phyloP scores from a whole-genome alignment of 2,113 vertebrate species.

The Macheiramphus alcinus region DNA sequence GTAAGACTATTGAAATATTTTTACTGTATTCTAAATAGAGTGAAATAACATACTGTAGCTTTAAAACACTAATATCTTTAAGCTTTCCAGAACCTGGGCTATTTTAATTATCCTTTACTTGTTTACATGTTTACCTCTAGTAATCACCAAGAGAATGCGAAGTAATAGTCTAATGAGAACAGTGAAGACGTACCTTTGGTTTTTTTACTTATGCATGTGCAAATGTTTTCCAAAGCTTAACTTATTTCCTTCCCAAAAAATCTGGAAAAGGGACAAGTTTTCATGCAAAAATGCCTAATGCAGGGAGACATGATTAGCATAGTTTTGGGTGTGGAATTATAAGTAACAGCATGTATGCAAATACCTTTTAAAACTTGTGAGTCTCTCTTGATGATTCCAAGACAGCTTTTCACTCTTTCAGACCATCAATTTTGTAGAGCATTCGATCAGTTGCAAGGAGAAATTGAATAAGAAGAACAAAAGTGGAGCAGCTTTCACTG shows the following conservation, averaged over 20 bases:
- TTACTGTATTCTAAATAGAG: not conserved
- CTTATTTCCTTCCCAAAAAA: not conserved
- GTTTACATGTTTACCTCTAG: not conserved
- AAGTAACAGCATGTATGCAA: not conserved
- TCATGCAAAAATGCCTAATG: not conserved
- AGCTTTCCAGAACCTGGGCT: not conserved
- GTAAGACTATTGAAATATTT: not conserved
- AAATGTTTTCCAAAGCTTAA: not conserved
- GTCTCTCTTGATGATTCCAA: not conserved
- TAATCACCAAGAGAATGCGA: not conserved
- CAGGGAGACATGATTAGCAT: not conserved
- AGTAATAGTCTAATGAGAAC: not conserved
- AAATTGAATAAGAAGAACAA: slow-evolving; percentile 99
- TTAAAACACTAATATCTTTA: not conserved
- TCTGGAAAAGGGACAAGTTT: not conserved
- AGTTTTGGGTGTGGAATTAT: not conserved
- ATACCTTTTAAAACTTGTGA: not conserved
- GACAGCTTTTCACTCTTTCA: slow-evolving; percentile 45
- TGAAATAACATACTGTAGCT: not conserved
- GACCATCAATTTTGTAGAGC: slow-evolving; percentile 97
- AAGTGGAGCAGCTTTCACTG: slow-evolving; percentile 94
- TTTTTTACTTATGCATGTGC: not conserved
- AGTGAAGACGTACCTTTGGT: not conserved
- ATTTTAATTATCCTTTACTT: not conserved
- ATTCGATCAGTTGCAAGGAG: slow-evolving; percentile 97